phyloP scores from a whole-genome alignment of 2,888 invertebrate genomes.

The Dysmachus trigonus region DNA sequence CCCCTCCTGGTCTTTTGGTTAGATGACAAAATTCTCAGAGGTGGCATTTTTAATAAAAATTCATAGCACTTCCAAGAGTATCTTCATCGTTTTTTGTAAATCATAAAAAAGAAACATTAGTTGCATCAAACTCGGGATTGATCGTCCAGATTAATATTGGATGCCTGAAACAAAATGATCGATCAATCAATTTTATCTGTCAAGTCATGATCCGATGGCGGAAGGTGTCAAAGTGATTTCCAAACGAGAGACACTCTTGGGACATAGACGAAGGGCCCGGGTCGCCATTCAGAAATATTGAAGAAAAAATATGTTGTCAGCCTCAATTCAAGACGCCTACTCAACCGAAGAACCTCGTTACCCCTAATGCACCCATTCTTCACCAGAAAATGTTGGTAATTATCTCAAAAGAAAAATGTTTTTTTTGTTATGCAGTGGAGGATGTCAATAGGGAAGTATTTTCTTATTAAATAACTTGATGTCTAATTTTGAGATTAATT shows the following conservation, averaged over 20 bases:
- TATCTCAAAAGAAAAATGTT: neutral
- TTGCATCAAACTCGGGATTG: neutral
- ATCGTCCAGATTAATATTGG: neutral
- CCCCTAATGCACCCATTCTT: neutral
- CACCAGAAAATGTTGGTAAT: neutral
- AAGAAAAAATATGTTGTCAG: neutral
- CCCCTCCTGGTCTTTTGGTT: neutral
- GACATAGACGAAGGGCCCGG: neutral
- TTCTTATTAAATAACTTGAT: neutral
- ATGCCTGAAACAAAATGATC: conserved; percentile 45
- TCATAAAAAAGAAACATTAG: neutral
- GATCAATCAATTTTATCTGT: conserved; percentile 50
- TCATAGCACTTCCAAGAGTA: neutral
- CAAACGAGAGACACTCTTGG: conserved; percentile 6
- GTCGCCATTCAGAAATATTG: neutral
- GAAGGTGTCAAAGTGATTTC: conserved; percentile 37
- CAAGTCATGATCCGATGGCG: conserved; percentile 24
- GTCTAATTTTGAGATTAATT: neutral
- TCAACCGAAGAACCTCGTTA: neutral
- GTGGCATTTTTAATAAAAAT: neutral
- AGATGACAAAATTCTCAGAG: neutral
- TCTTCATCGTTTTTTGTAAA: neutral
- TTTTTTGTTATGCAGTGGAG: neutral
- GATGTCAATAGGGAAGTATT: neutral
- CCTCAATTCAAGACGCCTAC: neutral